phyloP scores from a whole-genome alignment of 2,888 invertebrate genomes.

The Vesta saturnalis region DNA sequence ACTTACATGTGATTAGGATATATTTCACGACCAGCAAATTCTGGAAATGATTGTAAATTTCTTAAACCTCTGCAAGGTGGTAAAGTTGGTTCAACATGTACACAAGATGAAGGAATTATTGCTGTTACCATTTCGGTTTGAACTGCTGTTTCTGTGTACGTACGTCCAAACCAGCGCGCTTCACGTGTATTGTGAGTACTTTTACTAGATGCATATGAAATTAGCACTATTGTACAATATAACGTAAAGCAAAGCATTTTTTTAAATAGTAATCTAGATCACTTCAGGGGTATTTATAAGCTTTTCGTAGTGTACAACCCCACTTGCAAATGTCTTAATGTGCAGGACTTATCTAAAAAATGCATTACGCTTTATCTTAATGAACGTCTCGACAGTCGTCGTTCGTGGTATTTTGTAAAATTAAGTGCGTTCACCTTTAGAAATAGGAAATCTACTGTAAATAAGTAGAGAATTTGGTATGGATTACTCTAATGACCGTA shows the following conservation, averaged over 20 bases:
- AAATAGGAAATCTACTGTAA: no score
- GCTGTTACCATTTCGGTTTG: slow-evolving; percentile 53
- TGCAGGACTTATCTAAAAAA: slow-evolving; percentile 1
- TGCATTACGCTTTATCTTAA: background rate
- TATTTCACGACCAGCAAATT: slow-evolving; percentile 40
- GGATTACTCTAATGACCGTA: no score
- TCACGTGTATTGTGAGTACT: slow-evolving; percentile 23
- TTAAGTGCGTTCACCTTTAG: background rate
- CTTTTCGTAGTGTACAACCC: background rate
- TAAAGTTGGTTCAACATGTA: slow-evolving; percentile 57
- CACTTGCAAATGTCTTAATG: background rate
- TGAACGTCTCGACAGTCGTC: background rate
- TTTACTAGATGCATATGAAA: slow-evolving; percentile 18
- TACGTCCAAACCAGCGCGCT: slow-evolving; percentile 45
- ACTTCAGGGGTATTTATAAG: background rate
- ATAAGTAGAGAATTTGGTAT: no score
- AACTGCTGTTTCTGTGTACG: slow-evolving; percentile 53
- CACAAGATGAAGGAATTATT: slow-evolving; percentile 59
- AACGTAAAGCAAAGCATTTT: background rate
- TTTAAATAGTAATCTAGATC: background rate
- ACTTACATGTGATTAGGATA: slow-evolving; percentile 26
- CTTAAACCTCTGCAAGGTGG: slow-evolving; percentile 58
- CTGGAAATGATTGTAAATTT: slow-evolving; percentile 52
- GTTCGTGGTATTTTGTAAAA: background rate
- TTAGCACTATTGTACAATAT: background rate